These are phyloP conservation scores for Caenorhabditis sp. DNA, from an alignment of 2,888 invertebrate species.

Conservation along the genomic window DNA sequence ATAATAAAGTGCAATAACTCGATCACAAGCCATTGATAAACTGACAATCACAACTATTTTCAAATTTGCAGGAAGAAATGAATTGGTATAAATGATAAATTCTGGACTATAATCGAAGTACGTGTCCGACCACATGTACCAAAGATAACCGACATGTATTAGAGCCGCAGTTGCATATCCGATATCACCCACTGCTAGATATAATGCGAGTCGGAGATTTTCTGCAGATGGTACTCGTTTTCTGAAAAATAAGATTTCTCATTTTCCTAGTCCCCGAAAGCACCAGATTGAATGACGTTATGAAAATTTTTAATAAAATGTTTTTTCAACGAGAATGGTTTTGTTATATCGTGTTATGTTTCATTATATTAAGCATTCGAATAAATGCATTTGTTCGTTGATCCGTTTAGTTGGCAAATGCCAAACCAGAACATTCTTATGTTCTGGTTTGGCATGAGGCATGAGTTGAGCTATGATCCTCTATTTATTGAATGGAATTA, in stretches of 20 bases:
- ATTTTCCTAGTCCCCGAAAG: too few species aligned
- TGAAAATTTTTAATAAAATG: too few species aligned
- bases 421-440: too few species aligned
- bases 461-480: too few species aligned
- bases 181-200: conserved; percentile 28
- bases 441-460: too few species aligned
- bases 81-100: conserved; percentile 26
- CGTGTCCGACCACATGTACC: conserved; percentile 24
- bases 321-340: too few species aligned
- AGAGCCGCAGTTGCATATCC: conserved; percentile 24
- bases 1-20: conserved; percentile 29
- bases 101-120: conserved; percentile 33
- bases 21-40: conserved; percentile 30
- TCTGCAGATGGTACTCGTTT: conserved; percentile 25
- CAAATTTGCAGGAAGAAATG: conserved; percentile 29
- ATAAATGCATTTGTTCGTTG: too few species aligned
- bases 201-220: conserved; percentile 29
- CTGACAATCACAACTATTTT: conserved; percentile 30
- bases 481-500: too few species aligned
- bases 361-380: too few species aligned
- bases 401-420: too few species aligned
- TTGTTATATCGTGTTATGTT: too few species aligned
- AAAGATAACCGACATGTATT: conserved; percentile 27
- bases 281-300: too few species aligned
- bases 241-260: conserved; percentile 7